Conservation (phyloP, 2,888 invertebrate genomes). For the Dicranocentrus wangi region DNA sequence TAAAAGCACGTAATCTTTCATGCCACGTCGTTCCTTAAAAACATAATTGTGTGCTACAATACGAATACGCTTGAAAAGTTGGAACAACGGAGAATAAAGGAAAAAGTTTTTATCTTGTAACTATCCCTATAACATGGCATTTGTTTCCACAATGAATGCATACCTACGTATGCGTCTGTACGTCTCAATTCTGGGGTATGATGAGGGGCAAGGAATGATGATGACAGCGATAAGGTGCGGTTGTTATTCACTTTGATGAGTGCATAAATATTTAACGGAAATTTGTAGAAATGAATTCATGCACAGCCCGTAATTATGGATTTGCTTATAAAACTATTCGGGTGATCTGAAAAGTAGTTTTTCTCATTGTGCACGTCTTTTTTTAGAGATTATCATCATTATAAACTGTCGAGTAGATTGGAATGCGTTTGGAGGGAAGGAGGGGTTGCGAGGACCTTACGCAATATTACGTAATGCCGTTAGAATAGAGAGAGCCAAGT, state of each 20-base stretch:
- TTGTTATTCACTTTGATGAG: too few species aligned
- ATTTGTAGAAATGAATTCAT: too few species aligned
- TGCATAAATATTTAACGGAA: too few species aligned
- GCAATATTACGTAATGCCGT: slow-evolving; percentile 39
- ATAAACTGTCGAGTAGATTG: neutral
- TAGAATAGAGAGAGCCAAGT: neutral
- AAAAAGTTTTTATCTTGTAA: too few species aligned
- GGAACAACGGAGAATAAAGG: neutral
- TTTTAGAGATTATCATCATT: neutral
- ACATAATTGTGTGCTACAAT: neutral
- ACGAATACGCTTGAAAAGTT: neutral
- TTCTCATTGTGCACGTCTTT: too few species aligned
- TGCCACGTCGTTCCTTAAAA: slow-evolving; percentile 42
- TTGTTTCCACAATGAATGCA: slow-evolving; percentile 19
- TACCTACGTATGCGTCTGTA: slow-evolving; percentile 19
- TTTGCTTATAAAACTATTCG: too few species aligned
- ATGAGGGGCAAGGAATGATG: too few species aligned
- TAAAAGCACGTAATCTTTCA: slow-evolving; percentile 59
- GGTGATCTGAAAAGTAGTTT: too few species aligned
- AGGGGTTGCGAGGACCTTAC: slow-evolving; percentile 12
- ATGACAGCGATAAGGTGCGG: too few species aligned
- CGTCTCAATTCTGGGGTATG: slow-evolving; percentile 35
- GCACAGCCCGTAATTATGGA: too few species aligned
- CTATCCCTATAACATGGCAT: too few species aligned
- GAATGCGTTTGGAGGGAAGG: slow-evolving; percentile 4